These are phyloP conservation scores for Drosophila infuscata DNA, from an alignment of 2,888 invertebrate species.

Conservation along the genomic window DNA sequence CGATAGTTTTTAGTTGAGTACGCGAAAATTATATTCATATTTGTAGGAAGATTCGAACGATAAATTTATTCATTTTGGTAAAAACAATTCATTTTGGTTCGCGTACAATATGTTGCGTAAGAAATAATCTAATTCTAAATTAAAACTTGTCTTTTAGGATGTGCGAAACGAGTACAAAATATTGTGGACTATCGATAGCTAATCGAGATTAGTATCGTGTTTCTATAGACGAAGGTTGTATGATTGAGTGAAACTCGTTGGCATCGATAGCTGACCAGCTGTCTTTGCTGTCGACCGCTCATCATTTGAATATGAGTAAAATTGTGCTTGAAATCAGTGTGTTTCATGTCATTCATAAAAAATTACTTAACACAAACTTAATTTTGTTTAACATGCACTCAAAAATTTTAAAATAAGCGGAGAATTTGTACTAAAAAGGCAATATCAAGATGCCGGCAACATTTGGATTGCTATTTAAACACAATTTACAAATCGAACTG, in stretches of 20 bases:
- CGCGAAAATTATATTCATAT: too few species aligned
- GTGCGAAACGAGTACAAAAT: background rate
- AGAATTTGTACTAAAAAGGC: background rate
- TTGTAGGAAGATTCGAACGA: background rate
- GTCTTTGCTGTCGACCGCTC: background rate
- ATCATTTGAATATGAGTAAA: background rate
- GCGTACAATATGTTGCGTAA: background rate
- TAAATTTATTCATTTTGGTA: too few species aligned
- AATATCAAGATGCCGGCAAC: constrained; percentile 60
- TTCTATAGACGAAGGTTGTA: background rate
- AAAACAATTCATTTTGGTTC: too few species aligned
- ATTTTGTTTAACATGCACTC: constrained; percentile 23
- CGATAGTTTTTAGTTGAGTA: constrained; percentile 16
- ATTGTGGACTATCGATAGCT: background rate
- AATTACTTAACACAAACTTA: constrained; percentile 17
- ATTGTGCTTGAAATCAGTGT: constrained; percentile 5
- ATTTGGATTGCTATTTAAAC: constrained; percentile 54
- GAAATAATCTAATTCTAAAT: background rate
- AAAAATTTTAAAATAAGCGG: constrained; percentile 25
- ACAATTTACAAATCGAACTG: constrained; percentile 62
- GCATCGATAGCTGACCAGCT: background rate
- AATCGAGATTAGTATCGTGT: background rate
- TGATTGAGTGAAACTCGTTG: background rate
- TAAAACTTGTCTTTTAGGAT: background rate
- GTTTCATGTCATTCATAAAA: constrained; percentile 30